Conservation (phyloP, 2,888 invertebrate genomes). For the Plagodis pulveraria region DNA sequence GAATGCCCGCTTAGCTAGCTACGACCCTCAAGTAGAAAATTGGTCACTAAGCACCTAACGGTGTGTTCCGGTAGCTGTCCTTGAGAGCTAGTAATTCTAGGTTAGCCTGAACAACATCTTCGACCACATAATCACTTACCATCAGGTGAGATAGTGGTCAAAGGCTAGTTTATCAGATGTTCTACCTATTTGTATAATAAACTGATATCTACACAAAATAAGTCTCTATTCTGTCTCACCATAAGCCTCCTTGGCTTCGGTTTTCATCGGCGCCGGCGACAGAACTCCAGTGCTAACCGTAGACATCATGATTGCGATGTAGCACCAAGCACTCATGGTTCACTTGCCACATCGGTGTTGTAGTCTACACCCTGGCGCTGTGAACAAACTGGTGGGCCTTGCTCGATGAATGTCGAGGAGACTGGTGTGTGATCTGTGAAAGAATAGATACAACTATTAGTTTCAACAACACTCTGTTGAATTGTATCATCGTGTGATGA, state of each 20-base stretch:
- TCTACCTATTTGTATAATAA: too few species aligned
- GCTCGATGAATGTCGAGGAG: not conserved
- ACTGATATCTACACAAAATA: not conserved
- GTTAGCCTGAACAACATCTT: too few species aligned
- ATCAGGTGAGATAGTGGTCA: too few species aligned
- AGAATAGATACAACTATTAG: constrained; percentile 22
- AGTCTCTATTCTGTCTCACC: constrained; percentile 46
- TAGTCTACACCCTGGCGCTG: constrained; percentile 43
- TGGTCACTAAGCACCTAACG: too few species aligned
- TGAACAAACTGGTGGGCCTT: constrained; percentile 34
- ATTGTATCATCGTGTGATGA: not conserved
- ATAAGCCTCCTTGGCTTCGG: constrained; percentile 73
- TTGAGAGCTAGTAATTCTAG: too few species aligned
- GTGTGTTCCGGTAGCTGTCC: too few species aligned
- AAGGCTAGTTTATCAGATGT: too few species aligned
- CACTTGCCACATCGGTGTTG: constrained; percentile 72
- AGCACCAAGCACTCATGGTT: constrained; percentile 81
- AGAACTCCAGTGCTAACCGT: constrained; percentile 74
- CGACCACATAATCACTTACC: too few species aligned
- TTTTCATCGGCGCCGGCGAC: constrained; percentile 71
- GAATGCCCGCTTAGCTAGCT: too few species aligned
- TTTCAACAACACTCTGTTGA: constrained; percentile 7
- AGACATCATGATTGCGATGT: constrained; percentile 75
- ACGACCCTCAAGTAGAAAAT: too few species aligned
- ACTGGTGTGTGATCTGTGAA: constrained; percentile 20